These are phyloP conservation scores for Carpatolechia fugitivella DNA, from an alignment of 2,888 invertebrate genomes.

Conservation along the genomic window DNA sequence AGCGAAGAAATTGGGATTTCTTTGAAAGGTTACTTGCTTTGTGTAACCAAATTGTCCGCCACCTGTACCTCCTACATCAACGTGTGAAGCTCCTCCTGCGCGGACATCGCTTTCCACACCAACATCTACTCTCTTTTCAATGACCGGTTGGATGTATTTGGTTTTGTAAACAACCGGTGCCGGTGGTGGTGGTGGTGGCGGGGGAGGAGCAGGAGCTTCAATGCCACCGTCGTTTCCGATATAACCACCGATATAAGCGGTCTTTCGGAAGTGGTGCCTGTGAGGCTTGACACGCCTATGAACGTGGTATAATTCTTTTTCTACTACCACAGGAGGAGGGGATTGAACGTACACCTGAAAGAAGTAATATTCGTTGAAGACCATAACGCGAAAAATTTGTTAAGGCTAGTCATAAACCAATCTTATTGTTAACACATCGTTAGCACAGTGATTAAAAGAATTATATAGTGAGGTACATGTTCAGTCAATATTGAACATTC, in stretches of 20 bases:
- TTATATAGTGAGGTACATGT: neutral
- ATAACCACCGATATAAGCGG: constrained; percentile 55
- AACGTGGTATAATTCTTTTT: constrained; percentile 48
- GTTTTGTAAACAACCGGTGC: constrained; percentile 27
- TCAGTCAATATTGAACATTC: constrained; percentile 1
- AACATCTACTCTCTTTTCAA: constrained; percentile 57
- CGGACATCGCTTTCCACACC: constrained; percentile 39
- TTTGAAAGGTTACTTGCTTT: constrained; percentile 49
- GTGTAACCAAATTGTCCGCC: constrained; percentile 43
- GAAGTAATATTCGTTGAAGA: neutral
- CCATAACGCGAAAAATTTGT: too few species aligned
- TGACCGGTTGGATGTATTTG: constrained; percentile 27
- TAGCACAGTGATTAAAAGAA: neutral
- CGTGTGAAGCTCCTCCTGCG: constrained; percentile 29
- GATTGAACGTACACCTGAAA: constrained; percentile 54
- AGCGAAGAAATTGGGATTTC: constrained; percentile 73
- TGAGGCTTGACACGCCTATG: constrained; percentile 52
- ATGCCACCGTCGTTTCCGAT: constrained; percentile 41
- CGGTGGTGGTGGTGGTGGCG: constrained; percentile 22
- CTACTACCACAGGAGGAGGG: constrained; percentile 42
- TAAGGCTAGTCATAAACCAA: too few species aligned
- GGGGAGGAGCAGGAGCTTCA: constrained; percentile 23
- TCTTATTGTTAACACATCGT: neutral
- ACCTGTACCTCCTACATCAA: constrained; percentile 30
- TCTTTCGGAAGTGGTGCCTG: constrained; percentile 53